A percentile compares a stretch with the other conserved stretches of the same genome.
Evolutionary conservation across 2,113 vertebrate genomes (phyloP).

Genomic region (Mustela lutreola): DNA sequence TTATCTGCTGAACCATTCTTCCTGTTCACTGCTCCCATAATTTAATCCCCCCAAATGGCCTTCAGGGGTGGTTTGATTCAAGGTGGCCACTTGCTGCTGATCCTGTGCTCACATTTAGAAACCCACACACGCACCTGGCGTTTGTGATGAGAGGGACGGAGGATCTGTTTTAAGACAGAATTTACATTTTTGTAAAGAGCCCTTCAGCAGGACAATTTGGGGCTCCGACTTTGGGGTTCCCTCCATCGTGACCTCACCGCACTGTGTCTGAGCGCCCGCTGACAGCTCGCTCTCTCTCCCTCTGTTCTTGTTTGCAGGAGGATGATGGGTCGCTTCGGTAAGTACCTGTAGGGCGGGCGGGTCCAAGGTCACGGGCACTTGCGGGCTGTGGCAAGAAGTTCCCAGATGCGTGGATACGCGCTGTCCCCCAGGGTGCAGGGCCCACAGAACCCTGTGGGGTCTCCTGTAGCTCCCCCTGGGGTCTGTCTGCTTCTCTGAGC

Average conservation of each 20-base stretch:
- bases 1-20: neutral
- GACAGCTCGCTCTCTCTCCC: neutral
- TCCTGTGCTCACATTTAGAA: too few relatives aligned
- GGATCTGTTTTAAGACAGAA: accelerated
- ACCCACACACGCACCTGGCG: accelerated
- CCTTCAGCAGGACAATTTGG: accelerated
- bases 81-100: accelerated
- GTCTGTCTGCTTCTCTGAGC: neutral
- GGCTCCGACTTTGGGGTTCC: accelerated
- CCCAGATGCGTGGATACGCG: neutral
- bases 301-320: slow-evolving; percentile 89
- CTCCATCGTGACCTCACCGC: accelerated
- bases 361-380: accelerated
- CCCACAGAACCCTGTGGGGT: neutral
- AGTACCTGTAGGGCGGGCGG: slow-evolving; percentile 81
- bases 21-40: accelerated
- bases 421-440: accelerated
- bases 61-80: accelerated
- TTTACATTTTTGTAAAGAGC: accelerated
- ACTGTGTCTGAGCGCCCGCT: accelerated
- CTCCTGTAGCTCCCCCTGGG: neutral
- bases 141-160: neutral
- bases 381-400: neutral
- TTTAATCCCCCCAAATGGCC: neutral
- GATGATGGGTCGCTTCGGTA: slow-evolving; percentile 98